Evolutionary conservation across 2,888 invertebrate genomes (phyloP).

Genomic region (Cremastinae sp.): DNA sequence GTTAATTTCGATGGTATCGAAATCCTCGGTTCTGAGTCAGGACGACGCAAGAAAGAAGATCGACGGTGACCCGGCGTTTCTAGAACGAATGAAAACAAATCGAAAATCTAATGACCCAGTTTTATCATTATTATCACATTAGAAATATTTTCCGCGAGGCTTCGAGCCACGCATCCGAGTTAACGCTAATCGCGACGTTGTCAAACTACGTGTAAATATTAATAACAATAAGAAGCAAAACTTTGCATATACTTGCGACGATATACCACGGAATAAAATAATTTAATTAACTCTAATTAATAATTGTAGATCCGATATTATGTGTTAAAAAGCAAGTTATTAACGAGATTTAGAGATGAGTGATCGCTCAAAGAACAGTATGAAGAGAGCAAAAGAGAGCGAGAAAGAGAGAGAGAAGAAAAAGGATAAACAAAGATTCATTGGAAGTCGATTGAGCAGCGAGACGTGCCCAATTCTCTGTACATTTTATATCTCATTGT

Average conservation of each 20-base stretch:
- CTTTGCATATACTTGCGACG: constrained; percentile 69
- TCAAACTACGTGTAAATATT: constrained; percentile 65
- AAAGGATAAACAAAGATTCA: constrained; percentile 6
- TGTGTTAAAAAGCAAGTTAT: constrained; percentile 44
- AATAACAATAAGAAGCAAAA: too few relatives aligned
- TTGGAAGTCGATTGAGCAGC: constrained; percentile 47
- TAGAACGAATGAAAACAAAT: too few relatives aligned
- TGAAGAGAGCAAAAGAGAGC: background rate
- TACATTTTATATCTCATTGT: constrained; percentile 74
- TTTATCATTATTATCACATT: constrained; percentile 42
- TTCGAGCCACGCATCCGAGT: constrained; percentile 55
- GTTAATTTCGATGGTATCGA: constrained; percentile 5
- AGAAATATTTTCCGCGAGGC: constrained; percentile 45
- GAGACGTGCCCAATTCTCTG: constrained; percentile 62
- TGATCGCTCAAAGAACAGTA: constrained; percentile 35
- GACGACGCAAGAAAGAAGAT: too few relatives aligned
- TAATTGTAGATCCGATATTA: constrained; percentile 63
- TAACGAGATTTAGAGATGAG: constrained; percentile 38
- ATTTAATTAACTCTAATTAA: constrained; percentile 70
- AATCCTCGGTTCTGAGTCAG: too few relatives aligned
- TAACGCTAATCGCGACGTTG: too few relatives aligned
- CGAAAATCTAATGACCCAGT: constrained; percentile 15
- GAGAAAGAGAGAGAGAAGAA: constrained; percentile 2
- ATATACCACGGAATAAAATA: constrained; percentile 64
- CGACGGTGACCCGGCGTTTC: too few relatives aligned